Evolutionary conservation across 2,888 invertebrate genomes (phyloP).

Genomic region (Tanaodytes sp.): DNA sequence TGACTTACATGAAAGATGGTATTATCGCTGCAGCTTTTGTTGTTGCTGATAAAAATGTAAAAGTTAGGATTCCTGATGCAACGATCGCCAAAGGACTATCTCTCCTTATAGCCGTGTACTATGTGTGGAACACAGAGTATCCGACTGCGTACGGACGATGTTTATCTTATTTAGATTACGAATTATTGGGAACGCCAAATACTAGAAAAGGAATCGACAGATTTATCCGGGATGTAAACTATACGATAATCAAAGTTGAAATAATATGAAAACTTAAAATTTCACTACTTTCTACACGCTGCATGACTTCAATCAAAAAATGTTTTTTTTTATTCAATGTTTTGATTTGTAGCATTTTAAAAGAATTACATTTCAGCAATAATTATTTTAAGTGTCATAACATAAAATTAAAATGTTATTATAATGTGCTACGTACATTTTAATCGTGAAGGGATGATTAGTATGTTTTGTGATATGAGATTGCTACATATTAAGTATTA

Average conservation of each 20-base stretch:
- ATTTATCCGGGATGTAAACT: slow-evolving; percentile 15
- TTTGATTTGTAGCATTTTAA: too few relatives aligned
- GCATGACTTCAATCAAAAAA: background rate
- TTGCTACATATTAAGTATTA: too few relatives aligned
- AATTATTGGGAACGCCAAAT: slow-evolving; percentile 7
- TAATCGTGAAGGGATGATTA: too few relatives aligned
- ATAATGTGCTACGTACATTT: too few relatives aligned
- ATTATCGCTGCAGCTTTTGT: slow-evolving; percentile 16
- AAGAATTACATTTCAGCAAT: too few relatives aligned
- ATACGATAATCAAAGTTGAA: too few relatives aligned
- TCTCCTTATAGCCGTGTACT: slow-evolving; percentile 25
- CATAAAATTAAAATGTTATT: too few relatives aligned
- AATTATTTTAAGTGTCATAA: too few relatives aligned
- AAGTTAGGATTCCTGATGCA: slow-evolving; percentile 19
- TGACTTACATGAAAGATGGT: slow-evolving; percentile 22
- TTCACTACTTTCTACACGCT: background rate
- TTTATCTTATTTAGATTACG: slow-evolving; percentile 19
- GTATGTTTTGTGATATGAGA: too few relatives aligned
- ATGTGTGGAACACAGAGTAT: slow-evolving; percentile 25
- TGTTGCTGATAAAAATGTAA: slow-evolving; percentile 24
- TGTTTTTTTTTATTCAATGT: background rate
- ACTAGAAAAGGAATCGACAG: slow-evolving; percentile 13
- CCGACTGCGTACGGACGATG: slow-evolving; percentile 29
- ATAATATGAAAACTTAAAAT: slow-evolving; percentile 7
- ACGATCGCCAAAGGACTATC: slow-evolving; percentile 9